Percentiles rank a stretch among this genome's conserved stretches.
phyloP scores from a whole-genome alignment of 2,797 vertebrate genomes.

The Sebastes itinus region DNA sequence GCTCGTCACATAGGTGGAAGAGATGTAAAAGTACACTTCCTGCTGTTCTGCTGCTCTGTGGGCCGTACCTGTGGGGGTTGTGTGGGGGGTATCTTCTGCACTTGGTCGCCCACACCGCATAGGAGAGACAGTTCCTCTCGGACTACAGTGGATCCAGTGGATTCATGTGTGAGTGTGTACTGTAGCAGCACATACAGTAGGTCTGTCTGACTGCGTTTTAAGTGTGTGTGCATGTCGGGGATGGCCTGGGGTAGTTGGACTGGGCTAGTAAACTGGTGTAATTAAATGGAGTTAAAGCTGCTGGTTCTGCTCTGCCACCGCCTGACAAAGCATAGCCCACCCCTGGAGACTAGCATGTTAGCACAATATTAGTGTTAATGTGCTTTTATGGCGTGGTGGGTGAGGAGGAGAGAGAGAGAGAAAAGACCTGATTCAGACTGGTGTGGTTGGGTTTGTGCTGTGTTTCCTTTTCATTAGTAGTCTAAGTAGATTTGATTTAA shows the following conservation, averaged over 20 bases:
- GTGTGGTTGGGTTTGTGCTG: not conserved
- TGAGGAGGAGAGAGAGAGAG: not conserved
- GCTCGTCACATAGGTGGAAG: constrained; percentile 54
- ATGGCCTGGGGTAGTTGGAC: constrained; percentile 58
- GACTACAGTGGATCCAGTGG: not conserved
- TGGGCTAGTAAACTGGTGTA: constrained; percentile 68
- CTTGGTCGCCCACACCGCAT: constrained; percentile 4
- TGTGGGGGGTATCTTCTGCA: constrained; percentile 32
- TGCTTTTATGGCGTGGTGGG: constrained; percentile 68
- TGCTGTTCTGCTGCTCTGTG: constrained; percentile 66
- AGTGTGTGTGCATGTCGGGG: constrained; percentile 24
- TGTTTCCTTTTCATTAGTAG: not conserved
- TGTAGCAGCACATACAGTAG: not conserved
- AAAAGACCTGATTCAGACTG: not conserved
- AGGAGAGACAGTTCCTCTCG: constrained; percentile 7
- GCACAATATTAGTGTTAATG: constrained; percentile 83
- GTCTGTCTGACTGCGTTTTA: constrained; percentile 14
- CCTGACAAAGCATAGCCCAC: constrained; percentile 80
- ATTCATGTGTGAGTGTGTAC: not conserved
- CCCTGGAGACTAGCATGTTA: constrained; percentile 84
- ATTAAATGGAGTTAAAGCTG: constrained; percentile 79
- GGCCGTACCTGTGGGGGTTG: constrained; percentile 38
- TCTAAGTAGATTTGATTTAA: not conserved
- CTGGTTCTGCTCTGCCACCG: constrained; percentile 66
- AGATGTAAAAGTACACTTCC: constrained; percentile 52